Evolutionary conservation across 2,797 vertebrate species (phyloP).

Genomic region (Acanthurus lineatus): DNA sequence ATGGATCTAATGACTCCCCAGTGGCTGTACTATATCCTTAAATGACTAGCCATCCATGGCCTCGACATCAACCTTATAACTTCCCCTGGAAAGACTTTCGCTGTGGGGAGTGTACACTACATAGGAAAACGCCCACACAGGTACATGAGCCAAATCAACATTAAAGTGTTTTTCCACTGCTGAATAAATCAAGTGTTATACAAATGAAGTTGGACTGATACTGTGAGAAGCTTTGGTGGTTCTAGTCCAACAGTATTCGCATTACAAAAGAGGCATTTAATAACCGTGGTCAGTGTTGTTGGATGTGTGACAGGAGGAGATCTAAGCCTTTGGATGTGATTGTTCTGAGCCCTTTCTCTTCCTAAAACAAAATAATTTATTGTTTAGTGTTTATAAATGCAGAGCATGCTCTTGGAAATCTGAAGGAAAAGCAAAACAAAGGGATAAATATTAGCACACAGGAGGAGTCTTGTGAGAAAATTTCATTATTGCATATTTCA

Average conservation of each 20-base stretch:
- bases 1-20: constrained; percentile 35
- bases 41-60: constrained; percentile 61
- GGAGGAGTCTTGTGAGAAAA: not conserved
- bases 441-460: not conserved
- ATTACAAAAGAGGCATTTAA: constrained; percentile 57
- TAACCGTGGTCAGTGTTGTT: constrained; percentile 50
- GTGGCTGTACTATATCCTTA: constrained; percentile 44
- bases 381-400: not conserved
- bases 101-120: constrained; percentile 69
- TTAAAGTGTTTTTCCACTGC: constrained; percentile 66
- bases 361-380: constrained; percentile 23
- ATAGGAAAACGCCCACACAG: constrained; percentile 81
- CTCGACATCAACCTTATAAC: constrained; percentile 69
- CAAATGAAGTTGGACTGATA: constrained; percentile 58
- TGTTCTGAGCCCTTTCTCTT: constrained; percentile 12
- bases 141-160: constrained; percentile 79
- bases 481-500: not conserved
- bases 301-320: constrained; percentile 57
- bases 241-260: constrained; percentile 45
- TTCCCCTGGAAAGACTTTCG: constrained; percentile 69
- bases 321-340: constrained; percentile 35
- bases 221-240: constrained; percentile 48
- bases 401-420: constrained; percentile 11
- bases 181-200: constrained; percentile 69
- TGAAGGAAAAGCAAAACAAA: not conserved